Evolutionary conservation across 2,113 vertebrate genomes (phyloP), one percentile per base, ranked within the genome.

Genomic region (Galeopterus variegatus): DNA sequence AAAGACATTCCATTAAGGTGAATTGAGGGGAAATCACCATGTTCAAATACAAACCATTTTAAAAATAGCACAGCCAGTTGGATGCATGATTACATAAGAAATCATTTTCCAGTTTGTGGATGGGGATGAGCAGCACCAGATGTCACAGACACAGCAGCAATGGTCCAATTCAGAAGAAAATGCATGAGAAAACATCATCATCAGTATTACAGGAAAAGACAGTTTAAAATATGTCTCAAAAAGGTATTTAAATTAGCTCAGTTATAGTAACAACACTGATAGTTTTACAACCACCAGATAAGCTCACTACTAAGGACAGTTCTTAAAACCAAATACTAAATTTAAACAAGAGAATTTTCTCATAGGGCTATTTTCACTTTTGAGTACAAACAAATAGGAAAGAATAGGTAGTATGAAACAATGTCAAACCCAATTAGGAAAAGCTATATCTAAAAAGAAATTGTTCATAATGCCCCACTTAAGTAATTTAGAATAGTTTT

Each of bases 181-280:
- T 98, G 99, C 98, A 99, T 98, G 99, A 99, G 98, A 99, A 99
- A 99, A 99, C 98, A 99, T 99, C 96, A 99, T 99, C 98, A 99
- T 99, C 99, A 99, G 99, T 99, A 99, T 99, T 99, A 99, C 99
- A 99, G 99, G 99, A 99, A 98, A 97, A 95, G 28, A 75, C 31
- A 90, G 1, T 84, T 6, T 56, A 90, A 96, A 88, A 33, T 64
- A 93, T 52, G 94, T 97, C 92, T 97, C 81, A 97, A 80, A 96
- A 95, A 83, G 70, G 62, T 62, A 91, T 96, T 96, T 65, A 87
- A 95, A 93, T 87, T 91, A 93, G 65, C 33, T 97, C 92, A 98
- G 98, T 97, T 98, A 99, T 89, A 98, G 97, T 52, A 96, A 48
- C 45, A 89, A 86, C 19, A 89, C 28, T 93, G 54, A 64, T 62